Evolutionary conservation across 2,113 vertebrate species (phyloP).

Genomic region (Australoheros scitulus): DNA sequence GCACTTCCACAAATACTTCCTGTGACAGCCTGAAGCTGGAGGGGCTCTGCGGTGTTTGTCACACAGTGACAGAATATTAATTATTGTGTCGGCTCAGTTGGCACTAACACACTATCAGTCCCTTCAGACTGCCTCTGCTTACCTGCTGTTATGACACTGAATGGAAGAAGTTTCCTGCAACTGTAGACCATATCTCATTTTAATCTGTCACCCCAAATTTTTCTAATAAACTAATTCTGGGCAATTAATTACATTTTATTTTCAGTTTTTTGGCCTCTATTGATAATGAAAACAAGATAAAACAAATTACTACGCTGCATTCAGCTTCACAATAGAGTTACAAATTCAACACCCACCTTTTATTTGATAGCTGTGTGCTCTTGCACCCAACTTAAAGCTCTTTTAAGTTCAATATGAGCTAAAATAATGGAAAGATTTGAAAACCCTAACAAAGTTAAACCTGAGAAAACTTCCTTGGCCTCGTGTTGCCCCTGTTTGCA

Average conservation of each 20-base stretch:
- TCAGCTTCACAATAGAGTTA: background rate
- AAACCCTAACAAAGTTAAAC: background rate
- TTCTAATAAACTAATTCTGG: background rate
- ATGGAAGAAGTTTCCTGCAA: conserved; percentile 16
- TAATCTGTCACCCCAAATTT: background rate
- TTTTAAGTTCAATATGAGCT: background rate
- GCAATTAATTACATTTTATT: background rate
- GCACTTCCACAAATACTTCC: background rate
- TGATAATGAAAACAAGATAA: background rate
- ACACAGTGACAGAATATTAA: conserved; percentile 50
- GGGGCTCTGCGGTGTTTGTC: conserved; percentile 20
- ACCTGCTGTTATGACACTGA: conserved; percentile 18
- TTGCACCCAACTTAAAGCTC: background rate
- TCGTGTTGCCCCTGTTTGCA: background rate
- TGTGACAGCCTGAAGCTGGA: conserved; percentile 13
- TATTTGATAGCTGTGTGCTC: background rate
- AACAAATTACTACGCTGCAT: background rate
- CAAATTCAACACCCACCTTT: background rate
- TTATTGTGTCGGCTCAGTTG: conserved; percentile 37
- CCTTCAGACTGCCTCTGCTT: conserved; percentile 3
- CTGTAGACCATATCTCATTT: background rate
- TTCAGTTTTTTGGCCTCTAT: background rate
- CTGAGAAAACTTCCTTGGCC: background rate
- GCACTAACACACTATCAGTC: conserved; percentile 16
- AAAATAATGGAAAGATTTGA: background rate